A percentile compares a stretch with the other conserved stretches of the same genome.
Evolutionary conservation across 1,140 invertebrate genomes (phyloP).

Genomic region (Drosophila baimaii): DNA sequence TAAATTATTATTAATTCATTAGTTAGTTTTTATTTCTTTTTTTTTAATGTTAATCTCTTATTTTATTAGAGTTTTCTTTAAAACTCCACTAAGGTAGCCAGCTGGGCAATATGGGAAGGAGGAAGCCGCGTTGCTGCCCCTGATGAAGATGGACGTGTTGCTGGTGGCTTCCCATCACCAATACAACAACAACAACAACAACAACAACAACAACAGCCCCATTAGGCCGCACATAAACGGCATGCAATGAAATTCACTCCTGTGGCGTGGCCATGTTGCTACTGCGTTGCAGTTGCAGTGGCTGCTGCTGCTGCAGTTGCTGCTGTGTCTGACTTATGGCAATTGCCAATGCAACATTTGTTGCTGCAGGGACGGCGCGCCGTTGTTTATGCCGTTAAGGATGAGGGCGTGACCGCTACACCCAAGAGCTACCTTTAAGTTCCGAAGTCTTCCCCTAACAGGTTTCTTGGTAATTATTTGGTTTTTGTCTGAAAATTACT

Average conservation of each 20-base stretch:
- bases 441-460: neutral
- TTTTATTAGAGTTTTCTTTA: neutral
- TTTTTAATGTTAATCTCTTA: neutral
- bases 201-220: slow-evolving; percentile 65
- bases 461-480: neutral
- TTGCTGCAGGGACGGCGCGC: slow-evolving; percentile 46
- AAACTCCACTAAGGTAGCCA: slow-evolving; percentile 39
- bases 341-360: slow-evolving; percentile 83
- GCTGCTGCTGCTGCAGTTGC: slow-evolving; percentile 30
- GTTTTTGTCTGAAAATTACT: neutral
- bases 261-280: slow-evolving; percentile 79
- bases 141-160: slow-evolving; percentile 83
- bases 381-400: slow-evolving; percentile 26
- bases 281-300: slow-evolving; percentile 54
- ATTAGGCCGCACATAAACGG: slow-evolving; percentile 81
- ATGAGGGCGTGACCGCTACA: slow-evolving; percentile 44
- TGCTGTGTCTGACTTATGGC: slow-evolving; percentile 77
- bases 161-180: slow-evolving; percentile 77
- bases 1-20: neutral
- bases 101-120: slow-evolving; percentile 4
- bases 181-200: slow-evolving; percentile 21
- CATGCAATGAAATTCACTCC: slow-evolving; percentile 75
- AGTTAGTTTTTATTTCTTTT: neutral
- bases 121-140: slow-evolving; percentile 36
- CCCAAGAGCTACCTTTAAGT: neutral